These are phyloP conservation scores for Bujurquina vittata DNA, from an alignment of 2,113 vertebrate genomes.

Conservation along the genomic window DNA sequence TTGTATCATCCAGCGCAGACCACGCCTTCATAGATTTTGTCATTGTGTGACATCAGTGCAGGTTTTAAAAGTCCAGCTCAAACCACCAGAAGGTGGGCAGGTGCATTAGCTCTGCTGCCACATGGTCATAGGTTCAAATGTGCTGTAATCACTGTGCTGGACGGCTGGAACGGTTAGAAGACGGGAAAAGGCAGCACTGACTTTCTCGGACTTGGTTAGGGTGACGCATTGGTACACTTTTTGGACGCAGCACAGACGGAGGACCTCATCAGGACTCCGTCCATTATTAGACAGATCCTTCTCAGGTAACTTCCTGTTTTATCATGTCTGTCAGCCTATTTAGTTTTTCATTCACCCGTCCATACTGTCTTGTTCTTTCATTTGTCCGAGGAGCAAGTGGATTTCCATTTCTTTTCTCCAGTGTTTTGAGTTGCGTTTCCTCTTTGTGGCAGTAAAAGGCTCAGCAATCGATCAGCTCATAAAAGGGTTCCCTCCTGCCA, in stretches of 20 bases:
- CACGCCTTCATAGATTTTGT: too few species aligned
- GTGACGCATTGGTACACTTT: too few species aligned
- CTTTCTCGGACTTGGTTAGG: background rate
- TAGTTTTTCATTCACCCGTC: background rate
- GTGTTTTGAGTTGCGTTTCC: slow-evolving; percentile 11
- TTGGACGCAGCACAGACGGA: too few species aligned
- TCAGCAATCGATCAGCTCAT: slow-evolving; percentile 39
- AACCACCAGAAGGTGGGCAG: background rate
- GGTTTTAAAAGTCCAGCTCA: background rate
- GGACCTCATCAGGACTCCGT: background rate
- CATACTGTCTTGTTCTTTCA: background rate
- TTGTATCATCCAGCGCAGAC: too few species aligned
- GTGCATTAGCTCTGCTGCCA: background rate
- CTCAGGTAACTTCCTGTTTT: background rate
- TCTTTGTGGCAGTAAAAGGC: slow-evolving; percentile 25
- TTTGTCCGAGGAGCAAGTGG: background rate
- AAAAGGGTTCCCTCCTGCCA: slow-evolving; percentile 32
- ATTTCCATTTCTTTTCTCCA: background rate
- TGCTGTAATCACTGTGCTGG: background rate
- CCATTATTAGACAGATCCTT: background rate
- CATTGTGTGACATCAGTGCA: too few species aligned
- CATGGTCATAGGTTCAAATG: background rate
- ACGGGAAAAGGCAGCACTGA: background rate
- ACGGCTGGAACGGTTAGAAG: background rate
- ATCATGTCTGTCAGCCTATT: background rate